These are phyloP conservation scores for Hybognathus amarus DNA, from an alignment of 2,797 vertebrate genomes.

Conservation along the genomic window DNA sequence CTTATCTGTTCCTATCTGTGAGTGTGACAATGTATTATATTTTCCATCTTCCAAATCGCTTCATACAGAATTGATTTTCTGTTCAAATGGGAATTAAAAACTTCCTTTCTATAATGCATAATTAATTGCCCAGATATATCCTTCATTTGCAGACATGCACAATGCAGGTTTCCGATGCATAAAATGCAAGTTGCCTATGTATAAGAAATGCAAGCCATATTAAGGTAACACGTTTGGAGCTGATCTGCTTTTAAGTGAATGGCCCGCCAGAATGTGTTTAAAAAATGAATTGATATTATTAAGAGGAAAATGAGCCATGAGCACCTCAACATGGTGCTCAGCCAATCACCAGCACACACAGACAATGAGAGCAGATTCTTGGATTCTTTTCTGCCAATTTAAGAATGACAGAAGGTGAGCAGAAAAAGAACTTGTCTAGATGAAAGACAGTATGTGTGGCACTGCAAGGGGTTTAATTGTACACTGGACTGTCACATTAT, in stretches of 20 bases:
- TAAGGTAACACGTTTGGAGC: conserved; percentile 51
- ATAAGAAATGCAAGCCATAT: not conserved
- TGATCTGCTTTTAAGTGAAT: conserved; percentile 61
- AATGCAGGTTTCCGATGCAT: not conserved
- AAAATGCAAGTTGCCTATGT: not conserved
- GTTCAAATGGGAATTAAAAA: not conserved
- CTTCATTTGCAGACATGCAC: not conserved
- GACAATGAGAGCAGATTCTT: conserved; percentile 41
- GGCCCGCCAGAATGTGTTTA: conserved; percentile 57
- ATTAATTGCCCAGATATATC: conserved; percentile 1
- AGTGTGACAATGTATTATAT: not conserved
- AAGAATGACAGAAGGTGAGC: conserved; percentile 35
- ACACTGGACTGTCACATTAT: conserved; percentile 28
- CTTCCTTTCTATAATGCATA: not conserved
- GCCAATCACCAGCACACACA: conserved; percentile 37
- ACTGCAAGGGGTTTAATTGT: conserved; percentile 37
- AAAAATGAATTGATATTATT: conserved; percentile 64
- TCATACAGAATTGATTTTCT: not conserved
- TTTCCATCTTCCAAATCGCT: not conserved
- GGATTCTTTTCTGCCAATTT: conserved; percentile 44
- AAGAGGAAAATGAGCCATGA: conserved; percentile 65
- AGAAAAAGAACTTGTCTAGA: conserved; percentile 10
- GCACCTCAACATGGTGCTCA: conserved; percentile 23
- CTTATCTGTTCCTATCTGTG: no score
- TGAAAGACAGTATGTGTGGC: not conserved